Evolutionary conservation across 2,888 invertebrate species (phyloP).

Genomic region (Eucera pruinosa): DNA sequence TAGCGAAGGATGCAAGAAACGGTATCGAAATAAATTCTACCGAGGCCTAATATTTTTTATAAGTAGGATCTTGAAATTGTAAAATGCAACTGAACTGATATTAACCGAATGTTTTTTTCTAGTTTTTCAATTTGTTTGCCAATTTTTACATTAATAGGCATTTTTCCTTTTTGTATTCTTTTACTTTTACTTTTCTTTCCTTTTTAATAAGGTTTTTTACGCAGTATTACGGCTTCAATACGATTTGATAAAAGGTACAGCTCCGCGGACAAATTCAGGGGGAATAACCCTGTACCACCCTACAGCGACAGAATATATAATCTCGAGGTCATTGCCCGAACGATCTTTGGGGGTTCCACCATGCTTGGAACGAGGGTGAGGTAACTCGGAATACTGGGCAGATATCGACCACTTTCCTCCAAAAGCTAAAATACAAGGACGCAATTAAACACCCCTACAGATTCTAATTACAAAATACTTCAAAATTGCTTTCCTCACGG

Average conservation of each 20-base stretch:
- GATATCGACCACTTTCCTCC: constrained; percentile 70
- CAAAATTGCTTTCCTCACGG: not conserved
- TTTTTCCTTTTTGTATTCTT: not conserved
- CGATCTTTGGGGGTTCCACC: constrained; percentile 81
- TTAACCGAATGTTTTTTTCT: too few relatives aligned
- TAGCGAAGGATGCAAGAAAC: not conserved
- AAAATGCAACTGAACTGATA: too few relatives aligned
- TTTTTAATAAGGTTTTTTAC: not conserved
- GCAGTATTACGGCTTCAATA: not conserved
- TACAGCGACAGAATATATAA: constrained; percentile 70
- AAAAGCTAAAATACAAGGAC: constrained; percentile 56
- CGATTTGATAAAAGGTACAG: constrained; percentile 43
- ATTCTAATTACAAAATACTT: not conserved
- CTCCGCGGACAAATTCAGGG: constrained; percentile 51
- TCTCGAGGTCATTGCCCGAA: constrained; percentile 81
- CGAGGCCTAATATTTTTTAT: not conserved
- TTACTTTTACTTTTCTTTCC: not conserved
- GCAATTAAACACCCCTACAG: constrained; percentile 32
- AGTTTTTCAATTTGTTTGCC: not conserved
- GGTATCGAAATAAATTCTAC: not conserved
- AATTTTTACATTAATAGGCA: not conserved
- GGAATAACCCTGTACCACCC: constrained; percentile 65
- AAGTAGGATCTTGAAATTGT: too few relatives aligned
- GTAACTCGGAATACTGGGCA: constrained; percentile 70
- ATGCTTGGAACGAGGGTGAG: constrained; percentile 77